phyloP scores from a whole-genome alignment of 1,140 invertebrate genomes.

The Drosophila equinoxialis region DNA sequence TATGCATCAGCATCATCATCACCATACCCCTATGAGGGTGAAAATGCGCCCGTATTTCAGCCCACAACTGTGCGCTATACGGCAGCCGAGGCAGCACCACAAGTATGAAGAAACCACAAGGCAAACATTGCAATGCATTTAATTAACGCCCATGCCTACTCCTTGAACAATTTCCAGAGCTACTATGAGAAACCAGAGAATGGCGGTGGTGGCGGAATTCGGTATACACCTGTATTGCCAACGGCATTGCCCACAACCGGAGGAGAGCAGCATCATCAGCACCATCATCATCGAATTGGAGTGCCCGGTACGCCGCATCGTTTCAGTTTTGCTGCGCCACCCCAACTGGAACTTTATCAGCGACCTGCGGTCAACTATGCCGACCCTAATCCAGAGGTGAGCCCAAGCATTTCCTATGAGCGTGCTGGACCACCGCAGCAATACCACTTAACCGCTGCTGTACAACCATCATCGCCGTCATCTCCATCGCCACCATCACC shows the following conservation, averaged over 20 bases:
- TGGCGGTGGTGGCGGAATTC: constrained; percentile 27
- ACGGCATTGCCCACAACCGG: constrained; percentile 10
- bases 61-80: constrained; percentile 68
- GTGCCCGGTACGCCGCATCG: constrained; percentile 40
- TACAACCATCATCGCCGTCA: too few relatives aligned
- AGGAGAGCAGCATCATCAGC: not conserved
- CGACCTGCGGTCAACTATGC: constrained; percentile 38
- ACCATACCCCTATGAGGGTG: constrained; percentile 32
- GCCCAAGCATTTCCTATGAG: constrained; percentile 47
- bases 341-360: constrained; percentile 69
- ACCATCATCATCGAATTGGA: constrained; percentile 7
- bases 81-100: constrained; percentile 57
- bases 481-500: too few relatives aligned
- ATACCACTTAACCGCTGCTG: constrained; percentile 9
- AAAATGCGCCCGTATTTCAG: constrained; percentile 49
- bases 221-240: constrained; percentile 22
- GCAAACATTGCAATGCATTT: constrained; percentile 22
- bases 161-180: constrained; percentile 14
- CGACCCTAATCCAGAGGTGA: constrained; percentile 8
- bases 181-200: constrained; percentile 55
- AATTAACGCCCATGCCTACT: constrained; percentile 37
- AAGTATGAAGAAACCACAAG: constrained; percentile 43
- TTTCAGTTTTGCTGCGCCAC: constrained; percentile 59
- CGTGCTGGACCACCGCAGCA: constrained; percentile 28
- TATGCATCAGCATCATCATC: constrained; percentile 34